Evolutionary conservation across 2,888 invertebrate species (phyloP), one percentile per base, ranked within the genome.

Genomic region (Caenorhabditis auriculariae): DNA sequence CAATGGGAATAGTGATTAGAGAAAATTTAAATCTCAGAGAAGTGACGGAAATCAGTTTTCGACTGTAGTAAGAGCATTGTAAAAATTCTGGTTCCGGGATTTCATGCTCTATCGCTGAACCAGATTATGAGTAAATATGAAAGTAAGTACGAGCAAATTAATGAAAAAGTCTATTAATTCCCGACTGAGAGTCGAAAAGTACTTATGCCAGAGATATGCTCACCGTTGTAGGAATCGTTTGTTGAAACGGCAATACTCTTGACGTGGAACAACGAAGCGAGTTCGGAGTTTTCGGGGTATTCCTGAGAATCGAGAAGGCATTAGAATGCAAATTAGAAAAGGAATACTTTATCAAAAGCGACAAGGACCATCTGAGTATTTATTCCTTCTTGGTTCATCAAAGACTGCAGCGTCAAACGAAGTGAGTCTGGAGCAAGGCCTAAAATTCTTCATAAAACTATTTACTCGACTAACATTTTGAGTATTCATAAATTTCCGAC

Each of bases 341-440:
- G 75, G 83, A 83, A 27, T 35, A 71, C 23, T 37, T 69, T 69
- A 49, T 72, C 65, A 46, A 65, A 67, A 4, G 70, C 66, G 62
- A 85, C 84, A 38, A 82, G 66, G 23, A 86, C 84, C 71, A 82
- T 81, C 12, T 82, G 77, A 5, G 82, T 82, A 38, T 84, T 82
- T 21, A 86, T 81, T 2, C 86, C 86, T 19, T 85, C 85, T 73
- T 86, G 86, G 71, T 84, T 82, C 29, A 86, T 76, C 12, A 86
- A 72, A 2, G 85, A 85, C 66, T 85, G 83, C 51, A 86, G 73
- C 19, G 84, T 84, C 61, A 83, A 80, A 2, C 83, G 77, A 42
- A 84, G 73, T 1, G 72, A 62, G 26, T 67, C 66, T 63, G 83
- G 82, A 32, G 82, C 82, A 50, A 84, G 63, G 21, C 84, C 84